Evolutionary conservation across 2,113 vertebrate genomes (phyloP), one percentile per base, ranked within the genome.

Genomic region (Alaudala cheleensis): DNA sequence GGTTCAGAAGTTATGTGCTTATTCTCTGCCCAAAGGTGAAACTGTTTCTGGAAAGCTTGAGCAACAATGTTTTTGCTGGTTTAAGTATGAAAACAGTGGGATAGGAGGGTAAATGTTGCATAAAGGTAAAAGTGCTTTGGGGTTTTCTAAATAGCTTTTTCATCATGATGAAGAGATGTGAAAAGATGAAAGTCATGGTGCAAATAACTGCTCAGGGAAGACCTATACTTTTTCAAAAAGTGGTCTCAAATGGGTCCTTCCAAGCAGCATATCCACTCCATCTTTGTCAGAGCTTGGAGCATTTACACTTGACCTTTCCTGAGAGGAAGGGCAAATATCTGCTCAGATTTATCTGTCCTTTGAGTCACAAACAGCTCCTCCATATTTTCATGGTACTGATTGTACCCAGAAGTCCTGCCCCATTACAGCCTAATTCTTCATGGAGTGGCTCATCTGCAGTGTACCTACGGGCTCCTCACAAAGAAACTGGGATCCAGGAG

Each of bases 21-120:
- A 66, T 60, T 86, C 82, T 93, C 76, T 96, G 93, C 79, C 45
- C 76, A 93, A 93, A 95, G 93, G 90, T 96, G 94, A 96, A 96
- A 88, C 60, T 90, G 92, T 92, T 94, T 96, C 64, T 96, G 90
- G 49, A 93, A 78, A 83, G 56, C 92, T 94, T 96, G 85, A 96
- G 88, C 76, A 96, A 96, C 79, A 94, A 50, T 88, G 49, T 86
- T 95, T 90, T 91, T 89, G 56, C 83, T 94, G 31, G 19, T 92
- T 78, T 58, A 70, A 86, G 25, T 80, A 28, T 33, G 56, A 92
- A 69, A 58, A 86, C 62, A 94, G 85, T 81, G 56, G 80, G 60
- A 44, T 49, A 60, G 51, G 29, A 56, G 33, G 82, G 19, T 25
- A 10, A 89, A 80, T 40, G 50, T 45, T 95, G 47, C 88, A 90